Conservation (phyloP, 2,797 vertebrate genomes). For the Coranthus polyacanthus region DNA sequence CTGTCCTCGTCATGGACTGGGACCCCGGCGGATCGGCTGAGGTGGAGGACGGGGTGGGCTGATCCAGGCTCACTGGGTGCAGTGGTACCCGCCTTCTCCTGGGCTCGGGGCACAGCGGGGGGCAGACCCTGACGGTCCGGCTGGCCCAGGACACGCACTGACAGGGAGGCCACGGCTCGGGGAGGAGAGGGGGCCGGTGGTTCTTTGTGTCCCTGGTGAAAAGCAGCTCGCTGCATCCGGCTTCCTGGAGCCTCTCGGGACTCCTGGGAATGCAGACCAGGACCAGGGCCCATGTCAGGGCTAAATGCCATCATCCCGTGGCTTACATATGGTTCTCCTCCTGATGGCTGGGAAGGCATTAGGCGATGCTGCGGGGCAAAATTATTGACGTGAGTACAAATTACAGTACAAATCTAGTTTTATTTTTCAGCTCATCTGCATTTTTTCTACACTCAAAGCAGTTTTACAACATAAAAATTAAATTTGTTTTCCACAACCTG, state of each 20-base stretch:
- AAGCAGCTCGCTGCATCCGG: constrained; percentile 56
- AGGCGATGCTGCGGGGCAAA: constrained; percentile 57
- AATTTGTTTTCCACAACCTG: no score
- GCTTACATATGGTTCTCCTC: constrained; percentile 49
- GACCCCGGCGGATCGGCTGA: constrained; percentile 77
- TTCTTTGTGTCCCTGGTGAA: constrained; percentile 77
- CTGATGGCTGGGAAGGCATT: constrained; percentile 55
- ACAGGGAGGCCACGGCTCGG: constrained; percentile 85
- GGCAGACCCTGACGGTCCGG: constrained; percentile 80
- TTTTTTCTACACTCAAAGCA: no score
- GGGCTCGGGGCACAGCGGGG: constrained; percentile 71
- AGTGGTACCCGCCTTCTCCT: constrained; percentile 79
- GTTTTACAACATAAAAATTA: no score
- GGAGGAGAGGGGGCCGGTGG: constrained; percentile 80
- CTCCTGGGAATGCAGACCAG: constrained; percentile 54
- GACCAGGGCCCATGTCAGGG: constrained; percentile 50
- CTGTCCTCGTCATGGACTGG: constrained; percentile 73
- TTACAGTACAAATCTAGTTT: no score
- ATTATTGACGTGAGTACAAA: constrained; percentile 3
- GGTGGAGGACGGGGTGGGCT: constrained; percentile 77
- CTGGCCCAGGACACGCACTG: constrained; percentile 84
- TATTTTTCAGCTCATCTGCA: no score
- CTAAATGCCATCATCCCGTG: constrained; percentile 55
- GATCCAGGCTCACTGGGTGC: constrained; percentile 76
- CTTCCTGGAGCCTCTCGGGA: constrained; percentile 53